phyloP scores from a whole-genome alignment of 64 coral and sea anemone species.

The Pocillopora verrucosa region DNA sequence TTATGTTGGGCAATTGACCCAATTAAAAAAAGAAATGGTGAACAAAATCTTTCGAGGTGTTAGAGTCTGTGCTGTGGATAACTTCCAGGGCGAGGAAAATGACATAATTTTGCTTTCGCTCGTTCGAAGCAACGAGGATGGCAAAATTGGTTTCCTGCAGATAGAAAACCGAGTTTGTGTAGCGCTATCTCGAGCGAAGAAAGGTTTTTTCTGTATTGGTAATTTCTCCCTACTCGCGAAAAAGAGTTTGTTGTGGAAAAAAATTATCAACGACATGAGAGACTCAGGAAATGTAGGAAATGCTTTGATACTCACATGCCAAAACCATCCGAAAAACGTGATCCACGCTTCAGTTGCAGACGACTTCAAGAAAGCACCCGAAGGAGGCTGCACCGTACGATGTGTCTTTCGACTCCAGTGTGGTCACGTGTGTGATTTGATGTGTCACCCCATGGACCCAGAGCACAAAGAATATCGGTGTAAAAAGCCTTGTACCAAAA shows the following conservation, averaged over 20 bases:
- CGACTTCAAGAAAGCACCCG: slow-evolving; percentile 36
- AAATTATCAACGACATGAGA: slow-evolving; percentile 57
- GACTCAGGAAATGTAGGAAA: slow-evolving; percentile 16
- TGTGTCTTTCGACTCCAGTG: slow-evolving; percentile 38
- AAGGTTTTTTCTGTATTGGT: slow-evolving; percentile 86
- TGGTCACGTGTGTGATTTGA: slow-evolving; percentile 52
- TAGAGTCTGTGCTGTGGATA: slow-evolving; percentile 84
- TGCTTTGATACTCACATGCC: slow-evolving; percentile 10
- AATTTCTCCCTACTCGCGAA: slow-evolving; percentile 33
- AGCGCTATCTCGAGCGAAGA: slow-evolving; percentile 86
- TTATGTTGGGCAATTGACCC: slow-evolving; percentile 75
- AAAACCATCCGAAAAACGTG: slow-evolving; percentile 44
- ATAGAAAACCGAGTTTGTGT: slow-evolving; percentile 83
- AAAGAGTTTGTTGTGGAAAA: slow-evolving; percentile 40
- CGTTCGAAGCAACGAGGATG: slow-evolving; percentile 75
- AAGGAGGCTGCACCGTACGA: slow-evolving; percentile 47
- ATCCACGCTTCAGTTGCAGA: slow-evolving; percentile 20
- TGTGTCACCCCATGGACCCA: slow-evolving; percentile 51
- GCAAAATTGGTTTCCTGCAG: slow-evolving; percentile 72
- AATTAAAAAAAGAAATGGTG: slow-evolving; percentile 64
- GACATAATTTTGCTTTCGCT: slow-evolving; percentile 93
- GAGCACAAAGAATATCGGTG: slow-evolving; percentile 47
- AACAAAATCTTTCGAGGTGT: slow-evolving; percentile 65
- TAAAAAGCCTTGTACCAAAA: slow-evolving; percentile 20
- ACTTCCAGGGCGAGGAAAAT: slow-evolving; percentile 97